Base-by-base conservation (phyloP, 2,113 vertebrate genomes). In the Gymnarchus niloticus region DNA sequence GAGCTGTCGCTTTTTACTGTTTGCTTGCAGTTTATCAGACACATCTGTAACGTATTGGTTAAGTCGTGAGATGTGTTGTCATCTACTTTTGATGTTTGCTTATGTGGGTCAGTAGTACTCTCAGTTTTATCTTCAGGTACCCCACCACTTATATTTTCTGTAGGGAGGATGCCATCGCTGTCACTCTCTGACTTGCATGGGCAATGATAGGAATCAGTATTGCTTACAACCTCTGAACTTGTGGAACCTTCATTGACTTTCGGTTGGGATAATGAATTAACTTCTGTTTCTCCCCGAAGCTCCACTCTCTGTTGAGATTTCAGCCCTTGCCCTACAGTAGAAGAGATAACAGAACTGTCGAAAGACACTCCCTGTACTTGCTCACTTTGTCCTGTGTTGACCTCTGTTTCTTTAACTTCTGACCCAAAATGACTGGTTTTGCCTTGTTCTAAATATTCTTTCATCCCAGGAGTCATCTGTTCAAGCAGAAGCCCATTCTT, bases 401-500 rank as follows among this genome's bases (percentile, higher is more conserved):
- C 37, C 41, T 17, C 78, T 8, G 28, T 59, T 51, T 28, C 69
- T 7, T 14, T 80, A 56, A 33, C 23, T 25, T 81, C 48, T 69
- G 57, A 14, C 44, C 28, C 56, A 19, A 54, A 28, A 51, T 59
- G 65, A 51, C 59, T 76, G 61, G 33, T 46, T 85, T 77, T 46
- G 17, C 33, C 37, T 56, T n/a, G 49, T 25, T 19, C 33, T 78
- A 73, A 56, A 57, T 89, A 87, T 56, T 92, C 91, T 83, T 91
- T 92, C 56, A 88, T 56, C 89, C 87, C 85, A 14, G 87, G 25
- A 56, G 88, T 85, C 17, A 84, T 88, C 87, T 94, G 92, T 86
- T 92, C 92, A 86, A 92, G 90, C 49, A 94, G 85, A 51, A 93
- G 89, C 81, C 91, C 91, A 41, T 94, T 93, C 92, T 92, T 92